A percentile compares a stretch with the other conserved stretches of the same genome.
phyloP scores from a whole-genome alignment of 92 coral and sea anemone genomes.

The Blastomussa wellsi region DNA sequence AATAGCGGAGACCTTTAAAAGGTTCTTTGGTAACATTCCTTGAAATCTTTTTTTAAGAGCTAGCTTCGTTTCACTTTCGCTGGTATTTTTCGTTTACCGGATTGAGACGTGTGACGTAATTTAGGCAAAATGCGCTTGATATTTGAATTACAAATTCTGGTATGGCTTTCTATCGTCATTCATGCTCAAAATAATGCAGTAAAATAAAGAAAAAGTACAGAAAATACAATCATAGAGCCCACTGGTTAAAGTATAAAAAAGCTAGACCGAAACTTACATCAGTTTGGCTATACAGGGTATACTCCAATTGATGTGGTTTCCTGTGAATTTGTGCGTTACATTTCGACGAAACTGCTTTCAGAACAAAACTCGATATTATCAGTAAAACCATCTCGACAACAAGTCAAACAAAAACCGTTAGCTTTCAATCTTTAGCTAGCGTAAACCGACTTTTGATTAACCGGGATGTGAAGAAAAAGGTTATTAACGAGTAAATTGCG shows the following conservation, averaged over 20 bases:
- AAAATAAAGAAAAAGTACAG: not conserved
- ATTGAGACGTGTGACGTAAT: constrained; percentile 8
- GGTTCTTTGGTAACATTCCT: not conserved
- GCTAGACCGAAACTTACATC: not conserved
- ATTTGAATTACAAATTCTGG: not conserved
- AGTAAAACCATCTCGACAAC: too few species aligned
- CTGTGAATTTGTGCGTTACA: too few species aligned
- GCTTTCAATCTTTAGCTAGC: too few species aligned
- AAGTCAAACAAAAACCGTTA: too few species aligned
- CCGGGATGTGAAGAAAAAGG: too few species aligned
- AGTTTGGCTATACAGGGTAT: not conserved
- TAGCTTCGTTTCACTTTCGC: not conserved
- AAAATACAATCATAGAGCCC: not conserved
- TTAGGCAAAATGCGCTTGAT: not conserved
- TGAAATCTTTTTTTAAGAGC: constrained; percentile 7
- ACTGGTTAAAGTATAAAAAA: not conserved
- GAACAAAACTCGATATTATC: too few species aligned
- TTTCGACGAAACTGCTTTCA: too few species aligned
- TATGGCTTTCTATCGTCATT: not conserved
- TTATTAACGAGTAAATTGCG: too few species aligned
- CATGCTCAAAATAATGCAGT: not conserved
- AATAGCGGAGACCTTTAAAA: not conserved
- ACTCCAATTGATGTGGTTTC: too few species aligned
- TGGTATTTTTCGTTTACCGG: not conserved
- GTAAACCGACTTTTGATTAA: too few species aligned